Base-by-base conservation (phyloP, 2,888 invertebrate species). In the Eucriotettix oculatus region DNA sequence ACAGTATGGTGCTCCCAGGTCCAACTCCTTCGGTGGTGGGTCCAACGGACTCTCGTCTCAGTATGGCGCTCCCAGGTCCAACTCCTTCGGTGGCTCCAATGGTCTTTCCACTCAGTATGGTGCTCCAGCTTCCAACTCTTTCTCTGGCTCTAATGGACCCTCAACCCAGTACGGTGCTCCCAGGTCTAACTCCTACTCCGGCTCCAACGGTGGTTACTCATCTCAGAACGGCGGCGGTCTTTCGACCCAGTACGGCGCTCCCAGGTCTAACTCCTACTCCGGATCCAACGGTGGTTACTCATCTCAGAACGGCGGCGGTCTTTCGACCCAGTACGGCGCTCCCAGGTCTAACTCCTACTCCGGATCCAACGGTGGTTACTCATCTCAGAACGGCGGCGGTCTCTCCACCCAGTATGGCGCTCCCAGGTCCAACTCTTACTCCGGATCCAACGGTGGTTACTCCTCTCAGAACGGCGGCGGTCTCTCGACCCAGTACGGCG, bases 1-100 rank as follows among this genome's bases (percentile, higher is more conserved):
- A 1, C 55, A 55, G 17, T 63, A 61, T 40, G 59, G 61, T 17
- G 61, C 61, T 52, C 61, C 63, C 44, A n/a, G 11, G n/a, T 17
- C 29, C 40, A 55, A 55, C 40, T 29, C 29, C 7, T 16, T 17
- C 54, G 54, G 54, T 40, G 57, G 57, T 16, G 16, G 40, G 42
- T 54, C 56, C 5, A 42, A 54, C 40, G 57, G 57, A 12, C 69
- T 67, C 10, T 67, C 68, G 1, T 62, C 64, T 16, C 64, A 62
- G 57, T 67, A 67, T 57, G 66, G 66, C 14, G 62, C 63, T 56
- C 66, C 67, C 41, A 42, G 57, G 14, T 42, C 59, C 17, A 52
- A 40, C 43, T 43, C 41, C 1, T 61, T 54, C 16, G 17, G 54
- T 42, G 40, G 53, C 14, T 40, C 41, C 9, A 41, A 12, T 42